phyloP scores from a whole-genome alignment of 2,113 vertebrate genomes.

The Dicaeum eximium region DNA sequence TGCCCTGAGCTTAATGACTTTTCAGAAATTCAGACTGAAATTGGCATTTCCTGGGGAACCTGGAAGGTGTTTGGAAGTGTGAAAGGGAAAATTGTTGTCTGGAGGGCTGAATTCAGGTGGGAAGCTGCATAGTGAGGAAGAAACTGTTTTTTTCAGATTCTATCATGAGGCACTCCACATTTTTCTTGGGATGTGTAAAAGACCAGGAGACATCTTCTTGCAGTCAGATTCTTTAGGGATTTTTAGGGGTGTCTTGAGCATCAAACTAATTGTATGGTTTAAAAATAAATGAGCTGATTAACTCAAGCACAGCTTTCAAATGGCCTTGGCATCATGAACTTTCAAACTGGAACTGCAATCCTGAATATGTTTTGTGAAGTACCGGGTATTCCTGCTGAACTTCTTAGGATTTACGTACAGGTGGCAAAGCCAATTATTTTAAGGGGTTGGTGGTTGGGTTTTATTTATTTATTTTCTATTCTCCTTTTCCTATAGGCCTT shows the following conservation, averaged over 20 bases:
- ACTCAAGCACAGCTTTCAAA: not conserved
- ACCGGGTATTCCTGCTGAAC: not conserved
- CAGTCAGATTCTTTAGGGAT: not conserved
- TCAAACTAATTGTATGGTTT: not conserved
- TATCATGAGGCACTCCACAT: fast-evolving
- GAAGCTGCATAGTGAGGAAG: not conserved
- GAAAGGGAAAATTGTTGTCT: not conserved
- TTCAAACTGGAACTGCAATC: not conserved
- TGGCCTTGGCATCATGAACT: not conserved
- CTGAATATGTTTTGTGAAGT: not conserved
- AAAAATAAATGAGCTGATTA: not conserved
- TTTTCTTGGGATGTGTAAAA: not conserved
- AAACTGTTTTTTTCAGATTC: not conserved
- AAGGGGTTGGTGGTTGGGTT: not conserved
- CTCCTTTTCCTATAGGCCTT: not conserved
- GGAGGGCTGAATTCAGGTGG: not conserved
- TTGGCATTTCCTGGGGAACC: not conserved
- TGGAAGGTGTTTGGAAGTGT: not conserved
- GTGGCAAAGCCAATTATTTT: not conserved
- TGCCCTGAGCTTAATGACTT: not conserved
- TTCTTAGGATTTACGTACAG: not conserved
- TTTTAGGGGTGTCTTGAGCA: not conserved
- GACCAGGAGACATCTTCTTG: not conserved
- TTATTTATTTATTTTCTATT: not conserved
- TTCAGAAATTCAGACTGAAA: not conserved